Conservation (phyloP, 2,113 vertebrate genomes). For the Microtus pennsylvanicus region DNA sequence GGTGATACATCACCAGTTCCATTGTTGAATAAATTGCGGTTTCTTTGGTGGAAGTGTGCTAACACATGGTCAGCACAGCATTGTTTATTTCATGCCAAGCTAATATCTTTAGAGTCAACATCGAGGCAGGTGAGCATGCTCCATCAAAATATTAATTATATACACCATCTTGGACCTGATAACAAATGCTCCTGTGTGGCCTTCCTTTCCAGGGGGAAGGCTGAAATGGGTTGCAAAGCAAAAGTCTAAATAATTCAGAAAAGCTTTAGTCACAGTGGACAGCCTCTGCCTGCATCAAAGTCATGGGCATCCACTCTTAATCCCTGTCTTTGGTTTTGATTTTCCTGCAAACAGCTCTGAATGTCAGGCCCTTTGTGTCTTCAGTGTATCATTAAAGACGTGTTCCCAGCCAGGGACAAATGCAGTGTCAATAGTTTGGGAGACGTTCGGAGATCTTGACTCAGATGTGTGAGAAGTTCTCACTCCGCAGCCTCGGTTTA, state of each 20-base stretch:
- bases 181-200: constrained; percentile 62
- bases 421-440: background rate
- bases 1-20: constrained; percentile 74
- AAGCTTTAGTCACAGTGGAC: constrained; percentile 11
- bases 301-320: constrained; percentile 56
- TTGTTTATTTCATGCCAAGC: constrained; percentile 80
- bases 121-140: constrained; percentile 76
- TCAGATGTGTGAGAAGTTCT: constrained; percentile 23
- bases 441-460: constrained; percentile 19
- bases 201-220: constrained; percentile 66
- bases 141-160: constrained; percentile 84
- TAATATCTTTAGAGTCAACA: constrained; percentile 80
- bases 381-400: constrained; percentile 3
- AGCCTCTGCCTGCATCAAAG: background rate
- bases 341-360: constrained; percentile 22
- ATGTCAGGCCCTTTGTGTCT: background rate
- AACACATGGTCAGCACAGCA: constrained; percentile 59
- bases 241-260: constrained; percentile 75
- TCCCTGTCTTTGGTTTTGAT: background rate
- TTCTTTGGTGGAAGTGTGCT: constrained; percentile 79
- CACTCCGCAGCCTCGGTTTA: background rate
- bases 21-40: constrained; percentile 80
- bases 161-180: constrained; percentile 55
- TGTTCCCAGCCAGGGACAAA: constrained; percentile 23
- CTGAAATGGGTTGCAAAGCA: constrained; percentile 67